Evolutionary conservation across 2,888 invertebrate genomes (phyloP).

Genomic region (Trachelus stipa): DNA sequence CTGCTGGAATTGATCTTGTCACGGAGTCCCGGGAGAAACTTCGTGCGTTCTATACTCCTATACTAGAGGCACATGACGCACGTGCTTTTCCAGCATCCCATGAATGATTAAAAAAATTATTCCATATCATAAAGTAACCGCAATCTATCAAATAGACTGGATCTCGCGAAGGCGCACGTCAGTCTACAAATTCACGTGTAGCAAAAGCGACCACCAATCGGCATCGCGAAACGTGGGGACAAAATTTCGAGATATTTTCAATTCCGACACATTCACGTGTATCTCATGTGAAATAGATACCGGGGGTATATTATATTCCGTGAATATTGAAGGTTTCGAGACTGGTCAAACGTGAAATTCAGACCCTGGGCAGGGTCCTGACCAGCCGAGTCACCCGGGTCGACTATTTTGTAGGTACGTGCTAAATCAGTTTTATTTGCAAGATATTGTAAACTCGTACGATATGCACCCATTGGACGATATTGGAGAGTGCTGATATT

Average conservation of each 20-base stretch:
- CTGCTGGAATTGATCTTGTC: not conserved
- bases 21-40: not conserved
- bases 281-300: not conserved
- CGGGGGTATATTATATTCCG: too few relatives aligned
- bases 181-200: too few relatives aligned
- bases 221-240: not conserved
- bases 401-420: not conserved
- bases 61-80: not conserved
- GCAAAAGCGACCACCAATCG: not conserved
- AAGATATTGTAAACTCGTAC: not conserved
- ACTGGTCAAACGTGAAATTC: not conserved
- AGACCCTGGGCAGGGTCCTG: not conserved
- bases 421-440: not conserved
- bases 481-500: constrained; percentile 7
- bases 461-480: not conserved
- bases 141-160: not conserved
- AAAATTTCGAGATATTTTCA: not conserved
- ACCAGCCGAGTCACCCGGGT: not conserved
- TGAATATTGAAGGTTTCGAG: not conserved
- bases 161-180: not conserved
- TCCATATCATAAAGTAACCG: not conserved
- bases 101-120: not conserved
- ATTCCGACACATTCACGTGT: not conserved
- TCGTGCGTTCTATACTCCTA: not conserved
- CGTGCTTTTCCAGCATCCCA: not conserved